These are phyloP conservation scores for Parnassius smintheus DNA, from an alignment of 2,888 invertebrate species.

Conservation along the genomic window DNA sequence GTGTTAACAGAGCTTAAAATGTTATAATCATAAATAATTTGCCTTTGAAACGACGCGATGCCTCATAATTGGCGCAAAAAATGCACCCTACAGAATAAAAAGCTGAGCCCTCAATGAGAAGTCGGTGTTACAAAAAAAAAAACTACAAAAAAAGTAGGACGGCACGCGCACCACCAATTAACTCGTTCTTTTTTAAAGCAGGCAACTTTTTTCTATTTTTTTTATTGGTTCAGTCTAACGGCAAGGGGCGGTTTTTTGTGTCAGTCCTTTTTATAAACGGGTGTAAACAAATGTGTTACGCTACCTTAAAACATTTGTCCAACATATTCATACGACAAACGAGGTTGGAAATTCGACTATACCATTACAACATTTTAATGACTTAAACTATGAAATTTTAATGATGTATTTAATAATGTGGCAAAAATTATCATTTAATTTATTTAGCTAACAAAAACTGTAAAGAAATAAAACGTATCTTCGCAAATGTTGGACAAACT, in stretches of 20 bases:
- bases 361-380: too few species aligned
- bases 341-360: neutral
- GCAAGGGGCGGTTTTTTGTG: slow-evolving; percentile 67
- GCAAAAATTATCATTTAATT: too few species aligned
- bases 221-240: slow-evolving; percentile 63
- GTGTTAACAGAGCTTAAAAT: slow-evolving; percentile 50
- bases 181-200: slow-evolving; percentile 61
- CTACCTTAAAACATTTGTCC: slow-evolving; percentile 9
- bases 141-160: slow-evolving; percentile 56
- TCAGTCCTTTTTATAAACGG: slow-evolving; percentile 40
- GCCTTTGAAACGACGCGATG: slow-evolving; percentile 45
- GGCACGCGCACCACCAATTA: slow-evolving; percentile 75
- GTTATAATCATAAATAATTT: slow-evolving; percentile 67
- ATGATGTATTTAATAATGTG: too few species aligned
- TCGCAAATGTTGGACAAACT: neutral
- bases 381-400: too few species aligned
- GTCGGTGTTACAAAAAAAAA: slow-evolving; percentile 44
- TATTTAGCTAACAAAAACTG: too few species aligned
- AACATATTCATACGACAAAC: neutral
- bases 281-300: slow-evolving; percentile 46
- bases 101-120: slow-evolving; percentile 38
- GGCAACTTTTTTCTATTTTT: slow-evolving; percentile 55
- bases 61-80: slow-evolving; percentile 69
- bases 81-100: slow-evolving; percentile 59
- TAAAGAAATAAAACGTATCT: too few species aligned